phyloP scores from a whole-genome alignment of 2,888 invertebrate genomes.

The Oeneis ivallda region DNA sequence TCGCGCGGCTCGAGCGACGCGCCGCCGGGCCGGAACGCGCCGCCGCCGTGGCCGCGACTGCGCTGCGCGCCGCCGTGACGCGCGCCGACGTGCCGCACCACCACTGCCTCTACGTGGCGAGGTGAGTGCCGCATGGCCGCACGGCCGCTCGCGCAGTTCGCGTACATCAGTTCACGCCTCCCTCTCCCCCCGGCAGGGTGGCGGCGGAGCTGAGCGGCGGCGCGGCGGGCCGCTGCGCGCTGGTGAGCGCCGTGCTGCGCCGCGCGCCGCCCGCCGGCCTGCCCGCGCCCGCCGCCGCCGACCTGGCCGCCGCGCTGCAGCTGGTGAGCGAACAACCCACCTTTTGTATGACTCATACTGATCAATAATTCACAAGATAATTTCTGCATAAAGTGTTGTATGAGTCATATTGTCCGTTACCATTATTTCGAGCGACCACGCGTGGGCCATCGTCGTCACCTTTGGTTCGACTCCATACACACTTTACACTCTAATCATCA shows the following conservation, averaged over 20 bases:
- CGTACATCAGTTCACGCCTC: too few relatives aligned
- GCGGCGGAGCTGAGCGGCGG: slow-evolving; percentile 42
- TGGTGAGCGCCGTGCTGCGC: slow-evolving; percentile 42
- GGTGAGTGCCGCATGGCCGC: slow-evolving; percentile 23
- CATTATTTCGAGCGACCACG: too few relatives aligned
- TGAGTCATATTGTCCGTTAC: too few relatives aligned
- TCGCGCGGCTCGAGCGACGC: slow-evolving; percentile 54
- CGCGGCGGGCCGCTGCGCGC: slow-evolving; percentile 41
- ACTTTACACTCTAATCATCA: too few relatives aligned
- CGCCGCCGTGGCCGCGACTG: slow-evolving; percentile 37
- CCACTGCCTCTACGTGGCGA: slow-evolving; percentile 30
- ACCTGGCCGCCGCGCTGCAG: slow-evolving; percentile 35
- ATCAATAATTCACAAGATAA: too few relatives aligned
- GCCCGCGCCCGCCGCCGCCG: slow-evolving; percentile 30
- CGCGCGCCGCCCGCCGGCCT: slow-evolving; percentile 33
- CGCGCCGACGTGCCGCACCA: slow-evolving; percentile 17
- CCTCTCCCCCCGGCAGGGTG: slow-evolving; percentile 34
- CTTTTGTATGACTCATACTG: too few relatives aligned
- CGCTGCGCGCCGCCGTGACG: slow-evolving; percentile 45
- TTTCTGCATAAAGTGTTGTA: too few relatives aligned
- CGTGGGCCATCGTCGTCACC: too few relatives aligned
- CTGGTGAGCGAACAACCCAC: slow-evolving; percentile 21
- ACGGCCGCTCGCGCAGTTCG: slow-evolving; percentile 39
- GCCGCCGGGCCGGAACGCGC: slow-evolving; percentile 39
- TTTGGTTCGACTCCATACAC: too few relatives aligned